Evolutionary conservation across 2,888 invertebrate species (phyloP).

Genomic region (Craniophora ligustri): DNA sequence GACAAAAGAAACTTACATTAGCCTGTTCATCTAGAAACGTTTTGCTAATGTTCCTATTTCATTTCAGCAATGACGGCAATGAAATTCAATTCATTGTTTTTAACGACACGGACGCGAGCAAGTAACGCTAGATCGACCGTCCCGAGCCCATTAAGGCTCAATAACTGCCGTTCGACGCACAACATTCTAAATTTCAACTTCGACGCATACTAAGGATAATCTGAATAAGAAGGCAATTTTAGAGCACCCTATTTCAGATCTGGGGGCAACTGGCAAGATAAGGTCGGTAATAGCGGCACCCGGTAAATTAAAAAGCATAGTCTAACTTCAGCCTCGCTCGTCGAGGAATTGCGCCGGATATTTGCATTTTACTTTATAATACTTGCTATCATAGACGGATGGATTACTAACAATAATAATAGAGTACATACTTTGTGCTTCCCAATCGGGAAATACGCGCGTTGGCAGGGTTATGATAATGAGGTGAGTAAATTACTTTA

Average conservation of each 20-base stretch:
- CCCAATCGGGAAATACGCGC: constrained; percentile 29
- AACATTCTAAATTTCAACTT: constrained; percentile 70
- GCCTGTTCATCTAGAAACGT: neutral
- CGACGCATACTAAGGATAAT: constrained; percentile 71
- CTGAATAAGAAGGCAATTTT: constrained; percentile 75
- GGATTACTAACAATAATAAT: constrained; percentile 31
- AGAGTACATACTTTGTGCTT: constrained; percentile 11
- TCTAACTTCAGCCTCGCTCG: constrained; percentile 63
- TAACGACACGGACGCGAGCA: constrained; percentile 62
- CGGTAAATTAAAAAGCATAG: constrained; percentile 81
- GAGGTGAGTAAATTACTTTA: constrained; percentile 36
- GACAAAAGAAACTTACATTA: too few species aligned
- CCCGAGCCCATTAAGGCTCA: constrained; percentile 69
- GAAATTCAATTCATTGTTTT: constrained; percentile 74
- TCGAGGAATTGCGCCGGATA: constrained; percentile 66
- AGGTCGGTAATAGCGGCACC: constrained; percentile 75
- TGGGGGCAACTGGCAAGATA: constrained; percentile 72
- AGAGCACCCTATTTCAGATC: constrained; percentile 74
- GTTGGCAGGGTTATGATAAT: constrained; percentile 37
- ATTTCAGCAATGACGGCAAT: constrained; percentile 53
- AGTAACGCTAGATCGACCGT: constrained; percentile 63
- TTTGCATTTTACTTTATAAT: constrained; percentile 72
- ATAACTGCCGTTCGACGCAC: constrained; percentile 69
- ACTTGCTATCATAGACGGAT: constrained; percentile 56
- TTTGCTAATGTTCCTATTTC: constrained; percentile 28